Evolutionary conservation across 2,113 vertebrate species (phyloP).

Genomic region (Panurus biarmicus): DNA sequence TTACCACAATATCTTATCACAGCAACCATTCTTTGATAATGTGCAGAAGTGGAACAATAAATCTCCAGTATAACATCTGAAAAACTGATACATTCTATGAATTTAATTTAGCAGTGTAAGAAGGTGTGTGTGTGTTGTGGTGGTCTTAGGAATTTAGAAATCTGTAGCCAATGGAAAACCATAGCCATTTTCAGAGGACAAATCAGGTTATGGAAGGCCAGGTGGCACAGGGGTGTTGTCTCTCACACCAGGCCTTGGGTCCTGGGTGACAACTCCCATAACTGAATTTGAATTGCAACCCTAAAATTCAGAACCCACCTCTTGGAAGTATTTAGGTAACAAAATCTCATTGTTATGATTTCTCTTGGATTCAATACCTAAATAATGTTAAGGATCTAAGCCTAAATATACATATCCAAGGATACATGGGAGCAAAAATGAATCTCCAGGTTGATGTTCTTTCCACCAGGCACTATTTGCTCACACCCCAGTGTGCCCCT

Average conservation of each 20-base stretch:
- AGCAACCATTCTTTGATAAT: not conserved
- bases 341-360: not conserved
- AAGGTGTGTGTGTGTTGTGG: not conserved
- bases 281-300: not conserved
- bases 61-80: not conserved
- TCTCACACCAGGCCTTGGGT: no score
- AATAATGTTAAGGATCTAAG: not conserved
- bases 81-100: not conserved
- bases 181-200: accelerated
- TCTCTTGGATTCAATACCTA: not conserved
- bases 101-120: not conserved
- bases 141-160: not conserved
- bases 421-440: not conserved
- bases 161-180: not conserved
- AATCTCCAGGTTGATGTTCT: not conserved
- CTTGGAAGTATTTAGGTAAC: not conserved
- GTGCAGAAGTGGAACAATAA: constrained; percentile 2
- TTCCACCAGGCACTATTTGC: not conserved
- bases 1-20: not conserved
- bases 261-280: not conserved
- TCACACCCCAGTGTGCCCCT: not conserved
- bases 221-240: not conserved
- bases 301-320: not conserved
- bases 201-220: no score
- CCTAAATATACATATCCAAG: not conserved